A percentile compares a stretch with the other conserved stretches of the same genome.
Conservation (phyloP, 2,113 vertebrate genomes). For the Crotalus viridis region DNA sequence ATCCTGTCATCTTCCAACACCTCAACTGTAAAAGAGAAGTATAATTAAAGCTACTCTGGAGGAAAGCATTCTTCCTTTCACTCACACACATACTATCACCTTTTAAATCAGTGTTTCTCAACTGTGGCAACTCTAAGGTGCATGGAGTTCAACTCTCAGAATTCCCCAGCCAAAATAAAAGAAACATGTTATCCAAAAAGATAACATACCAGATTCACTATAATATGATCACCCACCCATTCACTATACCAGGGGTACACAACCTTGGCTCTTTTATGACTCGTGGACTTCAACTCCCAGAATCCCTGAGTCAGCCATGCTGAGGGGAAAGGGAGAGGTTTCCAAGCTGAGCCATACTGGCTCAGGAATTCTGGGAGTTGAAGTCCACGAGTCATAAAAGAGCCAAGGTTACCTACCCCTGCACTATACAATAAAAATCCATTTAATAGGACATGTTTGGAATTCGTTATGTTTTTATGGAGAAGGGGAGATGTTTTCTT, state of each 20-base stretch:
- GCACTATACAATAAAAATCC: not conserved
- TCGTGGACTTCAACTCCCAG: too few relatives aligned
- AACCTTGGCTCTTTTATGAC: too few relatives aligned
- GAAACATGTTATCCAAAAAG: not conserved
- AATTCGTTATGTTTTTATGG: not conserved
- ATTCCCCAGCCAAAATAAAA: not conserved
- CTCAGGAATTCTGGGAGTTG: too few relatives aligned
- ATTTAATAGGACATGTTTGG: not conserved
- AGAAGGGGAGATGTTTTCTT: not conserved
- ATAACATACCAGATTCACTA: not conserved
- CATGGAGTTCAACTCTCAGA: not conserved
- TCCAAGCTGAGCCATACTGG: too few relatives aligned
- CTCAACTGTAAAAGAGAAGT: slow-evolving; percentile 62
- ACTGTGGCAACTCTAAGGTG: not conserved
- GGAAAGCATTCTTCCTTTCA: not conserved
- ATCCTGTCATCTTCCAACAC: slow-evolving; percentile 76
- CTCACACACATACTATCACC: not conserved
- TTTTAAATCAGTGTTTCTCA: not conserved
- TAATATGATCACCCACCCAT: not conserved
- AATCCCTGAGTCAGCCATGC: too few relatives aligned
- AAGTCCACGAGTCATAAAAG: too few relatives aligned
- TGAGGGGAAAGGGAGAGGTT: too few relatives aligned
- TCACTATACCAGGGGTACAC: not conserved
- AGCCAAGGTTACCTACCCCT: too few relatives aligned
- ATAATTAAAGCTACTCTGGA: slow-evolving; percentile 17